Evolutionary conservation across 2,888 invertebrate species (phyloP).

Genomic region (Thelaira solivaga): DNA sequence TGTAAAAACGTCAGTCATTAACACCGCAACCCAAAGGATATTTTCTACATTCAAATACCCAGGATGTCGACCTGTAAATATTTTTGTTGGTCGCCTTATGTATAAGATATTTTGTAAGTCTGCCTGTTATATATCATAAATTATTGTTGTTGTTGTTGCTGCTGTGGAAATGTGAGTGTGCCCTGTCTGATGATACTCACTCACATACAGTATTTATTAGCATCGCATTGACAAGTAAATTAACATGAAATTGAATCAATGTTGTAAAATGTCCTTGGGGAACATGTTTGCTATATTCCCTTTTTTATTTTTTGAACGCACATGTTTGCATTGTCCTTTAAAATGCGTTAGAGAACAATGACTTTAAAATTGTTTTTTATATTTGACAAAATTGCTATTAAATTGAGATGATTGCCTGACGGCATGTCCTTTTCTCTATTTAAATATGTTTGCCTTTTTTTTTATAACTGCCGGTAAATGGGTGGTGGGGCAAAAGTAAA

Average conservation of each 20-base stretch:
- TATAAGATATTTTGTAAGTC: too few species aligned
- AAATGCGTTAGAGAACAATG: conserved; percentile 44
- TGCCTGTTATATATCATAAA: conserved; percentile 17
- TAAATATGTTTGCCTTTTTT: conserved; percentile 7
- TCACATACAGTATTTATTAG: conserved; percentile 66
- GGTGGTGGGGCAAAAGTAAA: not conserved
- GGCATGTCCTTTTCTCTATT: conserved; percentile 40
- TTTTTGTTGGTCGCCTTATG: conserved; percentile 34
- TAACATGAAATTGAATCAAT: conserved; percentile 78
- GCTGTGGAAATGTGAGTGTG: conserved; percentile 17
- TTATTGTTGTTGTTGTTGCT: not conserved
- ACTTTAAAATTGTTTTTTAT: conserved; percentile 59
- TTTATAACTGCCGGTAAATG: not conserved
- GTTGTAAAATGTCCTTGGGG: conserved; percentile 77
- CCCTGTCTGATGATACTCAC: not conserved
- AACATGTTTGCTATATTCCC: conserved; percentile 61
- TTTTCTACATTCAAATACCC: too few species aligned
- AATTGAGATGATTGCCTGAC: conserved; percentile 54
- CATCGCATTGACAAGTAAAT: conserved; percentile 78
- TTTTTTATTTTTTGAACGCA: conserved; percentile 15
- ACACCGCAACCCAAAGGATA: too few species aligned
- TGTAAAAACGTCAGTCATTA: too few species aligned
- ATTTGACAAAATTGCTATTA: conserved; percentile 54
- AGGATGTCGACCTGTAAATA: too few species aligned
- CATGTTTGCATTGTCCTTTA: conserved; percentile 35